phyloP scores from a whole-genome alignment of 2,113 vertebrate species.

The Elachura formosa region DNA sequence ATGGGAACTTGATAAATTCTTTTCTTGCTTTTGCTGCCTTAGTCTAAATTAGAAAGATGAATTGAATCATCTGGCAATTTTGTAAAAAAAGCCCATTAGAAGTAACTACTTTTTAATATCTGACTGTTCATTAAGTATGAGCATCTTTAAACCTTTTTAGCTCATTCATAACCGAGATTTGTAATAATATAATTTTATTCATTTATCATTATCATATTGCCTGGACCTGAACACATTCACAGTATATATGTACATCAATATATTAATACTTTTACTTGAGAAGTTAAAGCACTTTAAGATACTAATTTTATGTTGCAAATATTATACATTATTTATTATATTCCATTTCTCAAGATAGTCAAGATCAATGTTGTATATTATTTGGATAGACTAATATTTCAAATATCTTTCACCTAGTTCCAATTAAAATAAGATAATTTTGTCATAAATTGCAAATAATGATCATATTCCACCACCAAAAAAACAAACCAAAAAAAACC shows the following conservation, averaged over 20 bases:
- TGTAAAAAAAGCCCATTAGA: slow-evolving; percentile 8
- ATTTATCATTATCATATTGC: slow-evolving; percentile 21
- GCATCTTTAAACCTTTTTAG: background rate
- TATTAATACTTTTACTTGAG: slow-evolving; percentile 31
- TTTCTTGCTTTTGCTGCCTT: background rate
- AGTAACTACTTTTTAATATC: background rate
- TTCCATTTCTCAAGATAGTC: slow-evolving; percentile 19
- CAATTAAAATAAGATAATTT: slow-evolving; percentile 25
- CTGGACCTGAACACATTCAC: background rate
- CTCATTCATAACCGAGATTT: slow-evolving; percentile 28
- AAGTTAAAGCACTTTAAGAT: slow-evolving; percentile 7
- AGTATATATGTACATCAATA: background rate
- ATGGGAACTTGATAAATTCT: background rate
- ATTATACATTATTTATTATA: slow-evolving; percentile 25
- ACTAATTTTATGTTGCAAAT: background rate
- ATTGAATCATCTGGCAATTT: slow-evolving; percentile 22
- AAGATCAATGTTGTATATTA: slow-evolving; percentile 7
- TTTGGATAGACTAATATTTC: slow-evolving; percentile 48
- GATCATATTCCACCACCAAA: background rate
- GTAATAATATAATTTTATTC: background rate
- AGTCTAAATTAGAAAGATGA: background rate
- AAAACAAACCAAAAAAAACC: background rate
- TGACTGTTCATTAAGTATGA: slow-evolving; percentile 15
- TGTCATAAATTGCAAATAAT: slow-evolving; percentile 42
- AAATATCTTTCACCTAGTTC: slow-evolving; percentile 33